These are phyloP conservation scores for Caenorhabditis latens DNA, from an alignment of 1,140 invertebrate species.

Conservation along the genomic window DNA sequence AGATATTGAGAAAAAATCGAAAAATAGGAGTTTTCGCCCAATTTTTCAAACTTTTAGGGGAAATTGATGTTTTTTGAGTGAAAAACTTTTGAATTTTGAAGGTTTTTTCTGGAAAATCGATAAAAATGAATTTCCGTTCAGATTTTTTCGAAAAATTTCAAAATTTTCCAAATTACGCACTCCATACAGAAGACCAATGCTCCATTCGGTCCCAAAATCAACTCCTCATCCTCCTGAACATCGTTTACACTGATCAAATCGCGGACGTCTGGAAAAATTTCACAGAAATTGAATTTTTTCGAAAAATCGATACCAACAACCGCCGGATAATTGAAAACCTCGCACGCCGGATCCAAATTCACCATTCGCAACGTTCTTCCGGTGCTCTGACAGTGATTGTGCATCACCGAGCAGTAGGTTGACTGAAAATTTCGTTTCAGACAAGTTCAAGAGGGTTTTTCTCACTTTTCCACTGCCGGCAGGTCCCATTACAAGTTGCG, in stretches of 20 bases:
- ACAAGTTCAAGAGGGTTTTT: constrained; percentile 69
- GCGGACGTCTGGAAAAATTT: constrained; percentile 84
- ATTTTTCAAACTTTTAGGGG: too few species aligned
- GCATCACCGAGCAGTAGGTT: constrained; percentile 92
- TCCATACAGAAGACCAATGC: constrained; percentile 96
- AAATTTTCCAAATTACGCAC: background rate
- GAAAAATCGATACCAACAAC: constrained; percentile 80
- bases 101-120: too few species aligned
- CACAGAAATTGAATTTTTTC: background rate
- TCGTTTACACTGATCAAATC: constrained; percentile 95
- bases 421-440: constrained; percentile 81
- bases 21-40: too few species aligned
- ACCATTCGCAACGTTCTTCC: constrained; percentile 87
- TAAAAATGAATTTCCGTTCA: background rate
- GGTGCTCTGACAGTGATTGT: constrained; percentile 85
- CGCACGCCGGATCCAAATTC: constrained; percentile 97
- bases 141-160: background rate
- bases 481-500: constrained; percentile 93
- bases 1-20: too few species aligned
- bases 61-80: too few species aligned
- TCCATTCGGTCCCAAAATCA: constrained; percentile 97
- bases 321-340: constrained; percentile 92
- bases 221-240: constrained; percentile 93
- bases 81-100: too few species aligned
- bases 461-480: constrained; percentile 93